phyloP scores from a whole-genome alignment of 2,113 vertebrate genomes.

The Parus major region DNA sequence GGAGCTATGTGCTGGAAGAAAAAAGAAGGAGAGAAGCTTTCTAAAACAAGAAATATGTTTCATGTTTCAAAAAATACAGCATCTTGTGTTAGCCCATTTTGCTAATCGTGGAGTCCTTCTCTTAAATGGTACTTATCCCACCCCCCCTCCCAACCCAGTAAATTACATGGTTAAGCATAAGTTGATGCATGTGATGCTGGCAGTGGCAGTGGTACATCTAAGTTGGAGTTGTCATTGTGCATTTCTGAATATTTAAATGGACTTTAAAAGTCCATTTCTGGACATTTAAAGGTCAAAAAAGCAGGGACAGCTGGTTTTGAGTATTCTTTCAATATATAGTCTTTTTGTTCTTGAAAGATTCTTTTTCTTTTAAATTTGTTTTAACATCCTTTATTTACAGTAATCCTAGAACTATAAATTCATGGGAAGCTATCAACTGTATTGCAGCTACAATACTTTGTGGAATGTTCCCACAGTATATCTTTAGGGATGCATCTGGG shows the following conservation, averaged over 20 bases:
- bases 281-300: neutral
- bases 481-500: neutral
- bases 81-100: neutral
- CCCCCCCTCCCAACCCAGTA: no score
- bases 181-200: neutral
- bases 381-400: slow-evolving; percentile 32
- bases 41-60: neutral
- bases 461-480: slow-evolving; percentile 7
- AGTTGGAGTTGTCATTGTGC: neutral
- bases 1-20: neutral
- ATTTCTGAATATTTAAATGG: neutral
- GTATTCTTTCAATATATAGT: neutral
- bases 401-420: neutral
- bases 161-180: neutral
- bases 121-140: neutral
- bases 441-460: neutral
- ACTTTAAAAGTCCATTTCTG: neutral
- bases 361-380: neutral
- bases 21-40: neutral
- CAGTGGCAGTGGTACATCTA: neutral
- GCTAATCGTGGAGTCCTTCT: neutral
- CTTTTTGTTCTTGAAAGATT: neutral
- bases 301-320: neutral
- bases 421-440: slow-evolving; percentile 25
- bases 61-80: neutral